These are phyloP conservation scores for Hucho hucho DNA, from an alignment of 2,113 vertebrate species.

Conservation along the genomic window DNA sequence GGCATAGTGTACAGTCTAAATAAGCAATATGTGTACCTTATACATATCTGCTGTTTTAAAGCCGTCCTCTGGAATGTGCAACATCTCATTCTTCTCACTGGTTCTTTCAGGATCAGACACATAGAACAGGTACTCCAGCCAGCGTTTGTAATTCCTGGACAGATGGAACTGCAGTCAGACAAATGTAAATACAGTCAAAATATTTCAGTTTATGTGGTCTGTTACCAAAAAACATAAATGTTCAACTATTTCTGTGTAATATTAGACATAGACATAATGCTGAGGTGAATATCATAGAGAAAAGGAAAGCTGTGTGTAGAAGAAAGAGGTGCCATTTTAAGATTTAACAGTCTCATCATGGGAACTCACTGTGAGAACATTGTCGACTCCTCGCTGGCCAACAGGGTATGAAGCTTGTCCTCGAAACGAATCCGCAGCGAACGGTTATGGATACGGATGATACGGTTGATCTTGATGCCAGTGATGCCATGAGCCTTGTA, in stretches of 20 bases:
- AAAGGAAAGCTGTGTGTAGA: background rate
- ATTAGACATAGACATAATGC: too few species aligned
- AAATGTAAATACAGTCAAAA: too few species aligned
- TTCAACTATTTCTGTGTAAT: too few species aligned
- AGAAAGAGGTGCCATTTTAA: background rate
- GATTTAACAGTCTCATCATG: background rate
- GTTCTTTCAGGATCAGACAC: constrained; percentile 67
- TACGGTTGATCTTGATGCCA: constrained; percentile 74
- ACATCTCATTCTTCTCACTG: constrained; percentile 72
- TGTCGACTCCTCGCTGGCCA: constrained; percentile 60
- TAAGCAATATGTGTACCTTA: constrained; percentile 51
- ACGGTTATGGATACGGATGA: constrained; percentile 81
- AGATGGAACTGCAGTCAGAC: constrained; percentile 4
- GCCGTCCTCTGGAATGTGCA: constrained; percentile 77
- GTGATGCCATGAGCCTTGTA: constrained; percentile 70
- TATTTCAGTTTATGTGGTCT: too few species aligned
- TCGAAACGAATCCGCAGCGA: constrained; percentile 80
- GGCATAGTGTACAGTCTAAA: too few species aligned
- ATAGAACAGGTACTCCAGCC: constrained; percentile 82
- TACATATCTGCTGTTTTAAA: constrained; percentile 70
- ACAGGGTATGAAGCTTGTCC: constrained; percentile 76
- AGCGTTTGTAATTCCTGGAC: constrained; percentile 72
- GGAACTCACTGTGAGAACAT: constrained; percentile 61
- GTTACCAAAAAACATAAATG: too few species aligned
- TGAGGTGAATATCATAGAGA: background rate